Conservation (phyloP, 2,797 vertebrate species). For the Glyptemys insculpta region DNA sequence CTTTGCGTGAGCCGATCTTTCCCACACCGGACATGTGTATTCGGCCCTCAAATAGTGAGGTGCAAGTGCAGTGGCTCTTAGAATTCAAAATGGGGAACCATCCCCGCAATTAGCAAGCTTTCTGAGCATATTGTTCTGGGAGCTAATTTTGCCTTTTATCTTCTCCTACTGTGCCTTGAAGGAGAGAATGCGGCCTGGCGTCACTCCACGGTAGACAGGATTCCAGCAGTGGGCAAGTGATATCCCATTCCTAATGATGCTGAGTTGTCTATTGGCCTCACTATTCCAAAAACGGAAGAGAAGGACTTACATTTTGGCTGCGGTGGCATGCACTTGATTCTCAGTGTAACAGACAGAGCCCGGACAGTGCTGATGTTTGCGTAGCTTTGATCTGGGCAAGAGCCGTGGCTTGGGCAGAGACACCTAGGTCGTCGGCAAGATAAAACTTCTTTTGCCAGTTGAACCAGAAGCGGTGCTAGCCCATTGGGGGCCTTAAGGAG, state of each 20-base stretch:
- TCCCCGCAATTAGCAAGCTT: background rate
- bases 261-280: background rate
- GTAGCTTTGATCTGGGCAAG: background rate
- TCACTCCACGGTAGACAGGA: background rate
- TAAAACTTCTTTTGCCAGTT: background rate
- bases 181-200: background rate
- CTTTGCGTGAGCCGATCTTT: too few relatives aligned
- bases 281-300: background rate
- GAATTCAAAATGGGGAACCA: background rate
- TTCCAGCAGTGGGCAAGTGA: background rate
- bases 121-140: background rate
- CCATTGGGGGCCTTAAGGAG: background rate
- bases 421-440: background rate
- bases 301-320: background rate
- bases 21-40: too few relatives aligned
- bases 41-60: background rate
- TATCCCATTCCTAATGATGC: background rate
- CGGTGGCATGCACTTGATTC: background rate
- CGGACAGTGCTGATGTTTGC: background rate
- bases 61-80: background rate
- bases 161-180: background rate
- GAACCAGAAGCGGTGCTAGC: background rate
- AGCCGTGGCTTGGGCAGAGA: background rate
- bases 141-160: background rate
- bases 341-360: background rate